Percentiles rank a stretch among this genome's conserved stretches.
Evolutionary conservation across 2,797 vertebrate species (phyloP).

Genomic region (Propithecus perrieri): DNA sequence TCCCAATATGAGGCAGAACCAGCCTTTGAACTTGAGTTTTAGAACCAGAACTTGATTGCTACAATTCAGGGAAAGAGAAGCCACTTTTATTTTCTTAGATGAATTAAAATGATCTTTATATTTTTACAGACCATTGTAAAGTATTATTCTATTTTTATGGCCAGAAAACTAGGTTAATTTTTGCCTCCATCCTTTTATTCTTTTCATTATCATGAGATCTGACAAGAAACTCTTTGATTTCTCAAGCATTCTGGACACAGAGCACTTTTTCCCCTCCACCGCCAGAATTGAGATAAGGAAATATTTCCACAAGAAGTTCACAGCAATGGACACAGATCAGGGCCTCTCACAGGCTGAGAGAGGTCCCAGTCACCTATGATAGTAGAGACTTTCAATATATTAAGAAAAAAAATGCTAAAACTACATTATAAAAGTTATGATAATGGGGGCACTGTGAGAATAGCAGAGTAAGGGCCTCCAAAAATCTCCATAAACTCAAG

Average conservation of each 20-base stretch:
- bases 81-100: not conserved
- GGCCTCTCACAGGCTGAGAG: not conserved
- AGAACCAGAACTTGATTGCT: not conserved
- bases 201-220: not conserved
- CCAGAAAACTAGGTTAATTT: not conserved
- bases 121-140: not conserved
- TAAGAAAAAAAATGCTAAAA: not conserved
- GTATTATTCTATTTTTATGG: not conserved
- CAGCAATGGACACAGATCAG: not conserved
- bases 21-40: not conserved
- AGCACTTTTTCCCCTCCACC: not conserved
- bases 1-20: not conserved
- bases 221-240: not conserved
- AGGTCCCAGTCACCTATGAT: not conserved
- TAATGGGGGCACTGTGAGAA: not conserved
- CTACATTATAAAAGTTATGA: not conserved
- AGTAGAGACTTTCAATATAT: not conserved
- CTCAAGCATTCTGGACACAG: not conserved
- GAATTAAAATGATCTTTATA: not conserved
- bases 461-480: not conserved
- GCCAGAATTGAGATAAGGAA: not conserved
- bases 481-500: not conserved
- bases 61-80: not conserved
- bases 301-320: not conserved
- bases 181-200: not conserved